Evolutionary conservation across 2,113 vertebrate genomes (phyloP).

Genomic region (Monopterus albus): DNA sequence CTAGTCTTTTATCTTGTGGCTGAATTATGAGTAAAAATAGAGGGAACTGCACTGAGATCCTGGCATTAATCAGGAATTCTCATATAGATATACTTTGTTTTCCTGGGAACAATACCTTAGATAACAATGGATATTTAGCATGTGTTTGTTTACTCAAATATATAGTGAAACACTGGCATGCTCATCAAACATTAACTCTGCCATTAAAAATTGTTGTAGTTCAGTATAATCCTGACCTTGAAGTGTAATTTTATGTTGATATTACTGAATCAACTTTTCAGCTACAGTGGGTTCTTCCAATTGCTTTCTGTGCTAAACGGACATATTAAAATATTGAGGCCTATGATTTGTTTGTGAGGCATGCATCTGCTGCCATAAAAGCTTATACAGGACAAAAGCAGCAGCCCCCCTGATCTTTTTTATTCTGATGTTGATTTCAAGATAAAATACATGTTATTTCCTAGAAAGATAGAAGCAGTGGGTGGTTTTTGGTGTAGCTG

Average conservation of each 20-base stretch:
- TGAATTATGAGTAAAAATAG: neutral
- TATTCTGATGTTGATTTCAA: no score
- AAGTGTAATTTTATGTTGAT: neutral
- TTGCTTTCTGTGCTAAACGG: neutral
- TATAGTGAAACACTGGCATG: neutral
- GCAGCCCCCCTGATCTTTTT: neutral
- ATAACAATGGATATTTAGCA: neutral
- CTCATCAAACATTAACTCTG: slow-evolving; percentile 7
- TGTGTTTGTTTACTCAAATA: neutral
- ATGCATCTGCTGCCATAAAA: neutral
- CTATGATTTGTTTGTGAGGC: no score
- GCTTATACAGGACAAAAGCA: neutral
- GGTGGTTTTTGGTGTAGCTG: slow-evolving; percentile 25
- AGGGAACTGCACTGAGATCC: slow-evolving; percentile 4
- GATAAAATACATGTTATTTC: slow-evolving; percentile 8
- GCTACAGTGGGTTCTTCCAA: neutral
- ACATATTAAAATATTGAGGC: neutral
- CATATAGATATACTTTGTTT: no score
- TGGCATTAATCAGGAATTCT: slow-evolving; percentile 9
- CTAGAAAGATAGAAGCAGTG: slow-evolving; percentile 15
- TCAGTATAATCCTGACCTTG: neutral
- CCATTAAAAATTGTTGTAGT: neutral
- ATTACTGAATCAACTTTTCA: neutral
- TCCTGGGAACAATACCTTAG: neutral
- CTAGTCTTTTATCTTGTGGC: neutral